Evolutionary conservation across 2,888 invertebrate species (phyloP).

Genomic region (Antitype chi): DNA sequence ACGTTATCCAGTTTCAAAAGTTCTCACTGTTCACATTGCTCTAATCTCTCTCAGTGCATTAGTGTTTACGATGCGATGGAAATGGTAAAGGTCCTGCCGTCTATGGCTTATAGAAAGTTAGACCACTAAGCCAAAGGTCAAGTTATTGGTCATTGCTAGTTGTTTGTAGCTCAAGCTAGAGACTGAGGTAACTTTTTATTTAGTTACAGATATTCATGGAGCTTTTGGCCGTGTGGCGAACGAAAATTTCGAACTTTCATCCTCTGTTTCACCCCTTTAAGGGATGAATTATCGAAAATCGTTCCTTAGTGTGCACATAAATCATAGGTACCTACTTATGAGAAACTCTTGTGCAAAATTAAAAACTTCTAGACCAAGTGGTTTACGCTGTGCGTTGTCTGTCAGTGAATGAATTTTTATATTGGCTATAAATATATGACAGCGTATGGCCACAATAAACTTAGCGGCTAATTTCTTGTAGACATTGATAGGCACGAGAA

Average conservation of each 20-base stretch:
- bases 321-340: no score
- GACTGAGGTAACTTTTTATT: neutral
- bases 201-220: neutral
- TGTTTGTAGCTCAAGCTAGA: slow-evolving; percentile 16
- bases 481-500: slow-evolving; percentile 45
- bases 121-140: slow-evolving; percentile 53
- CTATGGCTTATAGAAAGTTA: slow-evolving; percentile 59
- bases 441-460: no score
- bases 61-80: neutral
- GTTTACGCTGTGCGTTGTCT: no score
- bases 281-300: no score
- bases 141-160: slow-evolving; percentile 47
- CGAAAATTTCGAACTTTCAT: no score
- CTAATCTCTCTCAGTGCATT: slow-evolving; percentile 1
- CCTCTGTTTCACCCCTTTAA: no score
- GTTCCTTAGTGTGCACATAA: no score
- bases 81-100: slow-evolving; percentile 12
- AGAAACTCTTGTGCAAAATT: no score
- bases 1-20: slow-evolving; percentile 1
- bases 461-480: slow-evolving; percentile 25
- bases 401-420: no score
- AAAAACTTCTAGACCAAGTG: no score
- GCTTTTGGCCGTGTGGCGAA: neutral
- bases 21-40: slow-evolving; percentile 2
- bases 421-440: no score